Percentiles rank a stretch among this genome's conserved stretches.
Conservation (phyloP, 2,797 vertebrate species). For the Pachyuromys duprasi region DNA sequence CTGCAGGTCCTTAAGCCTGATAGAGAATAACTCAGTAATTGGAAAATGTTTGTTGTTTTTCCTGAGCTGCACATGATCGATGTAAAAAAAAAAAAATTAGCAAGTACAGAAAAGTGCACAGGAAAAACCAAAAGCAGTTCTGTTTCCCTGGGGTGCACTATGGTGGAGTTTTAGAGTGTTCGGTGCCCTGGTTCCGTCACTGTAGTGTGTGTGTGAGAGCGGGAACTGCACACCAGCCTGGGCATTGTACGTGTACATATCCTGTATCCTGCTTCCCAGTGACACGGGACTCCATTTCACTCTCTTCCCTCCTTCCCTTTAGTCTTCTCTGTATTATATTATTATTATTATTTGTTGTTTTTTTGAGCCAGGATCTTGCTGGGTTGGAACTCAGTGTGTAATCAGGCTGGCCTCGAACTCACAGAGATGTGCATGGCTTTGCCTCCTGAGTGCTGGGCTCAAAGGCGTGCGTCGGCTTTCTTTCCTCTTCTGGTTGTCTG, state of each 20-base stretch:
- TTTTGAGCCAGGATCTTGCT: neutral
- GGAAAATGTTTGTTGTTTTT: constrained; percentile 25
- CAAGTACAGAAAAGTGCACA: neutral
- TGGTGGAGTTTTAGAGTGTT: neutral
- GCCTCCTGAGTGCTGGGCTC: neutral
- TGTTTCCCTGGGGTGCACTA: neutral
- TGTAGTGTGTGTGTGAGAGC: neutral
- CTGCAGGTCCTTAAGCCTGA: constrained; percentile 1
- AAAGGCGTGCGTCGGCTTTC: neutral
- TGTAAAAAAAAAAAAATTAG: neutral
- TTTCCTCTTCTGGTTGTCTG: neutral
- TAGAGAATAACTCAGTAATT: constrained; percentile 43
- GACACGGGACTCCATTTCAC: neutral
- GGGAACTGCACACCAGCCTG: neutral
- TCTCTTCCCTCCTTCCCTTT: neutral
- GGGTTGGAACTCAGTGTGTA: neutral
- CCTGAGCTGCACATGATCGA: neutral
- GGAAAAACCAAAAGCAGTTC: neutral
- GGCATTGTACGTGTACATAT: neutral
- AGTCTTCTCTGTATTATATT: neutral
- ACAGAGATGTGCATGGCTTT: neutral
- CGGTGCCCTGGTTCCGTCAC: neutral
- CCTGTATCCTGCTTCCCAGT: neutral
- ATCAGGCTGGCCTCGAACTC: neutral
- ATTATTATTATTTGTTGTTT: neutral